phyloP scores from a whole-genome alignment of 2,113 vertebrate genomes.

The Corapipo altera region DNA sequence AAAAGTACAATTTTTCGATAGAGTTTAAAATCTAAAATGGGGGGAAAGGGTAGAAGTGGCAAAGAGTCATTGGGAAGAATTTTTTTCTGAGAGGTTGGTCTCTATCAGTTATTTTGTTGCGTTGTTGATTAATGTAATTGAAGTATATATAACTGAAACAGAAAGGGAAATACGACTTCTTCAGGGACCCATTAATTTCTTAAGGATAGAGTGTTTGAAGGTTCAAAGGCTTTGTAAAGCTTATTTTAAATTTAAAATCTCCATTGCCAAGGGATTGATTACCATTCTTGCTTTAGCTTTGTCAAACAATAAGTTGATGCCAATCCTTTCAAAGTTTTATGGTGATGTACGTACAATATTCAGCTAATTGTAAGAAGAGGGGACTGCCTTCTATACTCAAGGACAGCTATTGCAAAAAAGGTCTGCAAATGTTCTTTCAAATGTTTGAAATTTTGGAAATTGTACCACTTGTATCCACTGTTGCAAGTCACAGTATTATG shows the following conservation, averaged over 20 bases:
- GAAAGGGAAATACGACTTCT: conserved; percentile 77
- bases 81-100: conserved; percentile 25
- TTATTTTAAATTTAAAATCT: conserved; percentile 85
- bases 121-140: conserved; percentile 79
- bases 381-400: conserved; percentile 56
- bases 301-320: conserved; percentile 74
- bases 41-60: background rate
- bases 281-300: conserved; percentile 76
- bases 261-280: conserved; percentile 79
- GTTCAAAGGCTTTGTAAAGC: conserved; percentile 83
- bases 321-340: conserved; percentile 72
- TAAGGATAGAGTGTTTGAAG: conserved; percentile 80
- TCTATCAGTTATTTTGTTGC: conserved; percentile 60
- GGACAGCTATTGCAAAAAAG: conserved; percentile 52
- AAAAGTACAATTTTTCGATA: background rate
- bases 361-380: conserved; percentile 41
- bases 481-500: background rate
- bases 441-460: conserved; percentile 29
- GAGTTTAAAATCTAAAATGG: background rate
- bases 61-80: background rate
- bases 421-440: background rate
- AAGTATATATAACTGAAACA: conserved; percentile 73
- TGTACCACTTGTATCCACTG: background rate
- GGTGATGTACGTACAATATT: conserved; percentile 46
- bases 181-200: conserved; percentile 84